Evolutionary conservation across 2,113 vertebrate species (phyloP).

Genomic region (Antechinus flavipes): DNA sequence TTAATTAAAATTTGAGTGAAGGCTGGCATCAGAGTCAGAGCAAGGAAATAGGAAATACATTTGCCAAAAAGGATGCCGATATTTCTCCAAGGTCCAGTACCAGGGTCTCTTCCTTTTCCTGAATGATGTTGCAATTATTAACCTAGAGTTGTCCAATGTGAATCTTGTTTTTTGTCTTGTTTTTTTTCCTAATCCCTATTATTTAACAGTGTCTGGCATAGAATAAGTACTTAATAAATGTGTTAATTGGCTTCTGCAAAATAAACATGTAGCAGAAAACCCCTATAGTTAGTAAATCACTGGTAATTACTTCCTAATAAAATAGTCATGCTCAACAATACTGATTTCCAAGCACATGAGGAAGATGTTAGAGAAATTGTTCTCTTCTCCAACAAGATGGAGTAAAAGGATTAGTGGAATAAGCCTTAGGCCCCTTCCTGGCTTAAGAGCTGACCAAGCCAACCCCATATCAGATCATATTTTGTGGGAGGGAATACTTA

Average conservation of each 20-base stretch:
- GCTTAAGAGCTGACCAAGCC: background rate
- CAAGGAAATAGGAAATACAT: background rate
- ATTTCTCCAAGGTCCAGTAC: background rate
- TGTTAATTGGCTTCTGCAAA: background rate
- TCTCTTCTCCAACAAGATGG: background rate
- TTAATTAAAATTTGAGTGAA: background rate
- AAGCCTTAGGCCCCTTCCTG: background rate
- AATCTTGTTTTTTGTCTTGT: background rate
- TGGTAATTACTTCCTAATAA: background rate
- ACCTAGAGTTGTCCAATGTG: background rate
- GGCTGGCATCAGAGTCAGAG: background rate
- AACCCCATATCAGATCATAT: background rate
- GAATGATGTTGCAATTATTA: background rate
- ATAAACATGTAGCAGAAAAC: background rate
- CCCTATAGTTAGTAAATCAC: background rate
- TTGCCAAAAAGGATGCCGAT: background rate
- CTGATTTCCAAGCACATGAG: background rate
- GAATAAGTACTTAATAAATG: background rate
- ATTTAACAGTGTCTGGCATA: background rate
- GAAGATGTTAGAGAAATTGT: background rate
- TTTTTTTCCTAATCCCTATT: background rate
- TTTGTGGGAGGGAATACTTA: background rate
- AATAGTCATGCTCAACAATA: background rate
- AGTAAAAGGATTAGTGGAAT: background rate
- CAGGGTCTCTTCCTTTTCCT: background rate